Evolutionary conservation across 2,888 invertebrate genomes (phyloP).

Genomic region (Junonia oenone): DNA sequence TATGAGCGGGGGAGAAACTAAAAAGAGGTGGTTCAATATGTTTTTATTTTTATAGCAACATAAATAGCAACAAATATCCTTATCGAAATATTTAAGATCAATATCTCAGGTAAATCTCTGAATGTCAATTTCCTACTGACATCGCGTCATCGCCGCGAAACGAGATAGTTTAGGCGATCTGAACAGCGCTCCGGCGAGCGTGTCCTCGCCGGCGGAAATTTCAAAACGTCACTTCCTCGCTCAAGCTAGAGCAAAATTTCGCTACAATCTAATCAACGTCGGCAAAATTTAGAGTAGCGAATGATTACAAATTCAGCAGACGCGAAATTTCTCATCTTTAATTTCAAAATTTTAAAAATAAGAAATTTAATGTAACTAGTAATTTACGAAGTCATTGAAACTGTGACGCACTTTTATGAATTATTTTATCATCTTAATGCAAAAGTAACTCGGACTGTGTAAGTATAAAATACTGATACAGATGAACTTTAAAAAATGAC

Average conservation of each 20-base stretch:
- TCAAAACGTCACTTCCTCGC: slow-evolving; percentile 28
- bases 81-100: not conserved
- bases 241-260: slow-evolving; percentile 12
- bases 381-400: not conserved
- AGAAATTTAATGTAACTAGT: not conserved
- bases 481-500: no score
- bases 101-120: slow-evolving; percentile 31
- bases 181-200: slow-evolving; percentile 14
- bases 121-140: slow-evolving; percentile 51
- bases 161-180: slow-evolving; percentile 31
- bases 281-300: slow-evolving; percentile 8
- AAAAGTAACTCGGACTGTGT: no score
- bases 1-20: not conserved
- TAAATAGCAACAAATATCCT: not conserved
- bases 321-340: not conserved
- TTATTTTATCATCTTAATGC: no score
- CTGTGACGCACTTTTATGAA: no score
- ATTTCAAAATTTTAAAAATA: not conserved
- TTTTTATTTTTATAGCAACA: not conserved
- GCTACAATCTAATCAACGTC: slow-evolving; percentile 15
- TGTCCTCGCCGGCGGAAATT: slow-evolving; percentile 24
- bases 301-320: not conserved
- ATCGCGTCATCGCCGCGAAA: slow-evolving; percentile 34
- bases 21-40: not conserved
- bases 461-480: no score